Percentiles rank a stretch among this genome's conserved stretches.
Evolutionary conservation across 2,797 vertebrate genomes (phyloP).

Genomic region (Echeneis naucrates): DNA sequence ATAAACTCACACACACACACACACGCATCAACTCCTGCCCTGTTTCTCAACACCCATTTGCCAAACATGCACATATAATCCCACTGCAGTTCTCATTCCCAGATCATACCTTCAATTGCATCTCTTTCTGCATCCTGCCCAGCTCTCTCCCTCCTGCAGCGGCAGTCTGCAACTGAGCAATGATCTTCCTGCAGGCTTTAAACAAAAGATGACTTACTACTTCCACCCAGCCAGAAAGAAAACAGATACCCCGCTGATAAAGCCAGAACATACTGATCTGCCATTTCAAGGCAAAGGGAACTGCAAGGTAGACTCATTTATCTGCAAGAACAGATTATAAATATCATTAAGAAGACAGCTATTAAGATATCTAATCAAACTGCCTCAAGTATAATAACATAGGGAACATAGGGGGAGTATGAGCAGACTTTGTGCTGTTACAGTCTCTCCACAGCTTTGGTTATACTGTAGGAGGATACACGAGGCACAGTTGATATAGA

Average conservation of each 20-base stretch:
- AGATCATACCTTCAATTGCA: conserved; percentile 39
- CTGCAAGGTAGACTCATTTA: conserved; percentile 32
- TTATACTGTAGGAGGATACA: conserved; percentile 40
- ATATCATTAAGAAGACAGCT: conserved; percentile 3
- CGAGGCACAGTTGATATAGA: conserved; percentile 68
- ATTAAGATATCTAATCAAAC: conserved; percentile 43
- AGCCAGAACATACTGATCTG: conserved; percentile 52
- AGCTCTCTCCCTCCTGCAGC: conserved; percentile 22
- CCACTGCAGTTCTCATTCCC: conserved; percentile 41
- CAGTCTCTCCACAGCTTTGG: conserved; percentile 23
- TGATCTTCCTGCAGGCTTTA: conserved; percentile 54
- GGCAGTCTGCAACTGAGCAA: conserved; percentile 42
- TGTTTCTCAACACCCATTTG: conserved; percentile 54
- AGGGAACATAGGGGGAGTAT: conserved; percentile 17
- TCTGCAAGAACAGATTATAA: conserved; percentile 27
- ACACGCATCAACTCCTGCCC: conserved; percentile 46
- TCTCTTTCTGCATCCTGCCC: conserved; percentile 34
- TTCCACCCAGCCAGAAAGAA: conserved; percentile 23
- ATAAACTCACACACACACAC: conserved; percentile 56
- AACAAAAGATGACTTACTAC: conserved; percentile 56
- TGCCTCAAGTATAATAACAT: not conserved
- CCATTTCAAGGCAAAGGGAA: conserved; percentile 71
- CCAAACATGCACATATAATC: conserved; percentile 67
- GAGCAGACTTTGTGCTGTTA: conserved; percentile 33
- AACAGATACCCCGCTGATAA: conserved; percentile 30